Conservation (phyloP, 2,888 invertebrate genomes). For the Cordilura impudica region DNA sequence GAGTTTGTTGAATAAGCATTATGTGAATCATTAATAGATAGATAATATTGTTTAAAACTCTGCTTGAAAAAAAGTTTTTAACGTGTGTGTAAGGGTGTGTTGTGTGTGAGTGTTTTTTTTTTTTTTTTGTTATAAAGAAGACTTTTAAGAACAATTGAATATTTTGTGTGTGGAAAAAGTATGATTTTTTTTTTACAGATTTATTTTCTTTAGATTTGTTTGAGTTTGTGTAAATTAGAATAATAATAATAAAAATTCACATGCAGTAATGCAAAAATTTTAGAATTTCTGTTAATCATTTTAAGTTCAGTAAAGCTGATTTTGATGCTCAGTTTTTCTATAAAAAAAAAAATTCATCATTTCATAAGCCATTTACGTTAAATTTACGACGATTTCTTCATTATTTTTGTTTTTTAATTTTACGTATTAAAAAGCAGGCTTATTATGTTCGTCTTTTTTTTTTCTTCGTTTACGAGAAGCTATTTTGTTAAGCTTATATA, state of each 20-base stretch:
- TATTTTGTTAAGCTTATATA: slow-evolving; percentile 50
- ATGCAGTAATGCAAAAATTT: slow-evolving; percentile 60
- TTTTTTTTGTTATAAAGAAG: slow-evolving; percentile 9
- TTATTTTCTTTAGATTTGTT: slow-evolving; percentile 18
- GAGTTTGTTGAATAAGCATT: background rate
- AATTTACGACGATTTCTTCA: background rate
- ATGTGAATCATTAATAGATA: background rate
- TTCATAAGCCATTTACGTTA: background rate
- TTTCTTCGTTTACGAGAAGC: slow-evolving; percentile 44
- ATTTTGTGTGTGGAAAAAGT: background rate
- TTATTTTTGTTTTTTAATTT: background rate
- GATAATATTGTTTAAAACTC: background rate
- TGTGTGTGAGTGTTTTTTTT: background rate
- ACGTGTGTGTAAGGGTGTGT: background rate
- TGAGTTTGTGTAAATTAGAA: slow-evolving; percentile 47
- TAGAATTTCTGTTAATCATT: slow-evolving; percentile 62
- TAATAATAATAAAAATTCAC: slow-evolving; percentile 49
- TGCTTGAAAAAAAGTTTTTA: slow-evolving; percentile 2
- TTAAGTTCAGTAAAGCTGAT: slow-evolving; percentile 59
- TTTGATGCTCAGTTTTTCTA: slow-evolving; percentile 50
- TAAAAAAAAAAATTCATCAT: background rate
- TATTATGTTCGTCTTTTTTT: slow-evolving; percentile 7
- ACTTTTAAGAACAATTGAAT: slow-evolving; percentile 25
- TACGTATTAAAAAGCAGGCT: slow-evolving; percentile 23
- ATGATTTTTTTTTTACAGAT: background rate